Base-by-base conservation (phyloP, 2,888 invertebrate genomes). In the Caenorhabditis wallacei region DNA sequence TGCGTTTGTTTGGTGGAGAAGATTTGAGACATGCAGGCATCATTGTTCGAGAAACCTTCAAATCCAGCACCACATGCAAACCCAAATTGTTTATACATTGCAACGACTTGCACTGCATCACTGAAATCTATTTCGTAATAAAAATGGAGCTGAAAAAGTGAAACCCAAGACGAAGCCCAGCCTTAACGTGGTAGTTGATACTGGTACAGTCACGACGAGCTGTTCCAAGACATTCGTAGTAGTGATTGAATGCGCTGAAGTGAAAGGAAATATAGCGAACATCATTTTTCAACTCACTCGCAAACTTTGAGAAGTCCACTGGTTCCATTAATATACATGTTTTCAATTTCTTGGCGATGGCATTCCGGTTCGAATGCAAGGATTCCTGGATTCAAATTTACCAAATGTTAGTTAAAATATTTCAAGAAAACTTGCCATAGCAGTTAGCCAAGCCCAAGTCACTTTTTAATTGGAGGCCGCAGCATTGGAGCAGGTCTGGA, bases 1-100 rank as follows among this genome's bases (percentile, higher is more conserved):
- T 63, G 51, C 7, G 20, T 26, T 59, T 59, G n/a, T 7, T 68
- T 57, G 1, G 53, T 63, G 10, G 68, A 24, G 26, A 82, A 82
- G 11, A 82, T 64, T 7, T 78, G 18, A 0, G 72, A 59, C 82
- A 82, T 82, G 54, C 82, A 82, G 1, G 57, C 72, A 24, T 82
- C 82, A 18, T 78, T 78, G 43, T 82, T 82, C 0, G 78, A 63
- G 20, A 82, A 82, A 20, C 72, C 72, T 61, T 85, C 85, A 8
- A 85, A 71, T 18, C 85, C 85, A 22, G 84, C 85, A 22, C 85
- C 85, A 56, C 85, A 85, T 16, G 85, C 84, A 61, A 85, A 85
- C 43, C 82, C 84, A 64, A 83, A 85, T 74, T 85, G 84, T 30
- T 54, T 76, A 71, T 84, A 85, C 56, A 84, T 82, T 1, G 84